Evolutionary conservation across 2,113 vertebrate species (phyloP), one percentile per base, ranked within the genome.

Genomic region (Chaetorhynchus papuensis): DNA sequence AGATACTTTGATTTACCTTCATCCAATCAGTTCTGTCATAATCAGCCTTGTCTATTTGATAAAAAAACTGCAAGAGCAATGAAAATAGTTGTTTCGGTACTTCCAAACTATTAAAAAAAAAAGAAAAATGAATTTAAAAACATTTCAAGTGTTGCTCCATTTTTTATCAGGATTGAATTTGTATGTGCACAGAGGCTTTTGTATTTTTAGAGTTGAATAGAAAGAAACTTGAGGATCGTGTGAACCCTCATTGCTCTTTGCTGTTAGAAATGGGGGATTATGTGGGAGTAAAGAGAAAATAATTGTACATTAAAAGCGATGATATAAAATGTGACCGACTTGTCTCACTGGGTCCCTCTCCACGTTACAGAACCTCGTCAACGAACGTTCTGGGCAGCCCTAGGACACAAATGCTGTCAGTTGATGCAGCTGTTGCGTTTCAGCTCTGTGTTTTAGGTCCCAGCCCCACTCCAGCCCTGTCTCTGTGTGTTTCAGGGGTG

Each of bases 401-500:
- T 4, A 44, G 71, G 22, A 11, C 41, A 7, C 19, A 5, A 65
- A 30, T 4, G 21, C 70, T 53, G 28, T 24, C 60, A 13, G 41
- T 6, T 27, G 28, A 0, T 26, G 35, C 59, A 14, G 3, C 24
- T 33, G 1, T 5, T 10, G 8, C 9, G 5, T n/a, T 70, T 59
- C 7, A 37, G 27, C 59, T 56, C 41, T 9, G 0, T 8, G 23
- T 0, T 44, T 71, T 39, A 7, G 31, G 9, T 52, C 22, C 37
- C 20, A 5, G 1, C 17, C 13, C 9, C 16, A 2, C 54, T 8
- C 9, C 39, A 3, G 64, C 27, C 39, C 50, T 52, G 5, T 90
- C 10, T 85, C 6, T 74, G 45, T 83, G 31, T 93, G 37, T 97
- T 95, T 35, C 96, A 98, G 98, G 93, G 65, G 77, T 79, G 1